These are phyloP conservation scores for Bathynomus jamesi DNA, from an alignment of 1,140 invertebrate species.

Conservation along the genomic window DNA sequence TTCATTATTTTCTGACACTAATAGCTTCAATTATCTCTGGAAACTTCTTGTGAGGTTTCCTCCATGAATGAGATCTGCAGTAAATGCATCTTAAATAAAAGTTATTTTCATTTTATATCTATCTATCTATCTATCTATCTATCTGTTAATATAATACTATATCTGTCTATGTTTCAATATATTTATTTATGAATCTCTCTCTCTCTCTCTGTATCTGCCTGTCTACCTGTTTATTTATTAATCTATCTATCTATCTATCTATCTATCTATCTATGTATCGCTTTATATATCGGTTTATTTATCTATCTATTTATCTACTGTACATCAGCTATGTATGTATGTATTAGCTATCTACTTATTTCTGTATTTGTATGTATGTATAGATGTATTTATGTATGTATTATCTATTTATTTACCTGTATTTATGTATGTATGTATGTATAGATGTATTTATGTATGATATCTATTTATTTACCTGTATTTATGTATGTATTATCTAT, in stretches of 20 bases:
- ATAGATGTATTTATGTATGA: neutral
- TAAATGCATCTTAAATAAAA: too few relatives aligned
- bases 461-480: neutral
- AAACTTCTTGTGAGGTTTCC: too few relatives aligned
- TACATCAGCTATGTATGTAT: neutral
- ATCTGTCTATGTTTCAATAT: too few relatives aligned
- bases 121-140: too few relatives aligned
- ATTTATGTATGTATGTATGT: neutral
- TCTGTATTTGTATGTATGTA: neutral
- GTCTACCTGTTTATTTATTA: too few relatives aligned
- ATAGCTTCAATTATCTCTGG: too few relatives aligned
- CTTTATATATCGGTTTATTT: neutral
- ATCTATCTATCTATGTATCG: neutral
- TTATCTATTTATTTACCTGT: neutral
- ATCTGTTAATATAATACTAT: too few relatives aligned
- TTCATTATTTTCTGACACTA: too few relatives aligned
- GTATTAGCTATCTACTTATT: neutral
- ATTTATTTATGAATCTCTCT: too few relatives aligned
- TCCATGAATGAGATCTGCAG: too few relatives aligned
- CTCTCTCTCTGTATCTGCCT: too few relatives aligned
- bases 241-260: conserved; percentile 2
- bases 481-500: neutral
- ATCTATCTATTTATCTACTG: neutral
- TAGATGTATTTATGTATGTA: neutral
- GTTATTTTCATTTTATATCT: too few relatives aligned